A percentile compares a stretch with the other conserved stretches of the same genome.
These are phyloP conservation scores for Catharus bicknelli DNA, from an alignment of 2,113 vertebrate species.

Conservation along the genomic window DNA sequence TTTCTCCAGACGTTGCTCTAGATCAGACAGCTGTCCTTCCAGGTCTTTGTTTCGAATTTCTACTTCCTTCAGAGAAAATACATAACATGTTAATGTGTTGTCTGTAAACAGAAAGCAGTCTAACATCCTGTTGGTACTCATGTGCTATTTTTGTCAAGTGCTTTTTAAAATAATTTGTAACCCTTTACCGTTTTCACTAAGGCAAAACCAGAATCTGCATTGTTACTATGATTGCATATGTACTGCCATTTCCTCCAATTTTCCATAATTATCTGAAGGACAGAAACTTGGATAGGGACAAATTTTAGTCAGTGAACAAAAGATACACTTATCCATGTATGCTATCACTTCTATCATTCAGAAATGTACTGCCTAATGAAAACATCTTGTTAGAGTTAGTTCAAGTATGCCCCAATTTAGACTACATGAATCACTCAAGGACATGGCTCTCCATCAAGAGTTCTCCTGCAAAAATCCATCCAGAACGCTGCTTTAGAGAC, in stretches of 20 bases:
- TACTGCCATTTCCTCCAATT: neutral
- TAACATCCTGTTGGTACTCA: neutral
- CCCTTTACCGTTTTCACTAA: neutral
- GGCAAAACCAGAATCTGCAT: neutral
- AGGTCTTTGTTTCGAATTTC: constrained; percentile 91
- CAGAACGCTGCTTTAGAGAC: neutral
- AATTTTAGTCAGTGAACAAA: neutral
- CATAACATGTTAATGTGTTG: constrained; percentile 27
- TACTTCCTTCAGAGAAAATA: constrained; percentile 85
- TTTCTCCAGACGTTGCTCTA: constrained; percentile 94
- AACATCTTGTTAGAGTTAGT: neutral
- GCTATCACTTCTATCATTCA: neutral
- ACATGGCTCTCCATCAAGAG: rapidly evolving
- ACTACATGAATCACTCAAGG: neutral
- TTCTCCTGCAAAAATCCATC: neutral
- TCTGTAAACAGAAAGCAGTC: constrained; percentile 13
- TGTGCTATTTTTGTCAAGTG: neutral
- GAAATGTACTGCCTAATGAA: neutral
- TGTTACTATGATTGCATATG: rapidly evolving
- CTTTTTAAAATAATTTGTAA: neutral
- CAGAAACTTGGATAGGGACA: neutral
- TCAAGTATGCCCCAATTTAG: neutral
- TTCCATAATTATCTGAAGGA: neutral
- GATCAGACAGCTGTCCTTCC: constrained; percentile 90
- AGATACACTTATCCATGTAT: neutral